These are phyloP conservation scores for Sminthopsis crassicaudata DNA, from an alignment of 2,113 vertebrate species.

Conservation along the genomic window DNA sequence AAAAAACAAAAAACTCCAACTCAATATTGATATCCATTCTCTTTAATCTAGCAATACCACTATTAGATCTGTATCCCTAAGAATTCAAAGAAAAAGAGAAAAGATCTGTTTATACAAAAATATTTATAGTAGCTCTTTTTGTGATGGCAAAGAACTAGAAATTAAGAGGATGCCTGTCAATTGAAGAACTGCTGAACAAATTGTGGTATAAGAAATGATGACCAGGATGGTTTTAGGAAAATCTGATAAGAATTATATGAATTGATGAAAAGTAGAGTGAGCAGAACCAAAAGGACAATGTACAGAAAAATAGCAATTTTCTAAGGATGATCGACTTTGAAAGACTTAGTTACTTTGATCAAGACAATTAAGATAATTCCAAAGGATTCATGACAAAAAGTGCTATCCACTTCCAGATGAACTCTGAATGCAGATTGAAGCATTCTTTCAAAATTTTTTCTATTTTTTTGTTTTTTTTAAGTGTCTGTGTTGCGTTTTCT, in stretches of 20 bases:
- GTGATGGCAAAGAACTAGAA: neutral
- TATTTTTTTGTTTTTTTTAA: neutral
- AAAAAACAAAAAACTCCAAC: neutral
- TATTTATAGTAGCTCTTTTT: neutral
- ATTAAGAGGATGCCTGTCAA: neutral
- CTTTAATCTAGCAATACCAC: neutral
- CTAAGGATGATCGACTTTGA: neutral
- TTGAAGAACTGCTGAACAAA: neutral
- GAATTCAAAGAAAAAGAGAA: neutral
- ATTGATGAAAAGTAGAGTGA: neutral
- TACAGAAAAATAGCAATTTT: neutral
- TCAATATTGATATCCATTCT: neutral
- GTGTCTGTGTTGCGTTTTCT: neutral
- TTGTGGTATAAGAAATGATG: neutral
- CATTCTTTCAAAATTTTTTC: neutral
- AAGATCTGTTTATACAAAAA: neutral
- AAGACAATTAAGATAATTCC: neutral
- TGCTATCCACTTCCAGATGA: neutral
- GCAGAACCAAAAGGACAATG: neutral
- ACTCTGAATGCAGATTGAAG: neutral
- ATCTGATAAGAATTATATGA: neutral
- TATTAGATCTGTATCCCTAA: neutral
- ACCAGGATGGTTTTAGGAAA: neutral
- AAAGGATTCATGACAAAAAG: neutral
- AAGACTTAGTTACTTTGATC: neutral